These are phyloP conservation scores for Adelognathus sp. DNA, from an alignment of 2,888 invertebrate species.

Conservation along the genomic window DNA sequence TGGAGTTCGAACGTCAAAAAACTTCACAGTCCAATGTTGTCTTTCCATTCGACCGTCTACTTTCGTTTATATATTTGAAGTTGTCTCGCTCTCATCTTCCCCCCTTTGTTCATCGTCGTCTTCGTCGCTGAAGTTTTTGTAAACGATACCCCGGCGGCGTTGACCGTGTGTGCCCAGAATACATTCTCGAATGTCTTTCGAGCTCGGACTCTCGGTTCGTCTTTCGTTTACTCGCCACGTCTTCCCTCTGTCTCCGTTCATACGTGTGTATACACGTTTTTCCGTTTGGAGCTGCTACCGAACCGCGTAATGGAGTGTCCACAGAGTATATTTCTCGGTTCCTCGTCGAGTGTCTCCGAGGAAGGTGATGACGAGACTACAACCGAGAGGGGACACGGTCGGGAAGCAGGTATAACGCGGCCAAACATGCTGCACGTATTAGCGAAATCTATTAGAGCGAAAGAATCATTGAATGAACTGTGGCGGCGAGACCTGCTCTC, in stretches of 20 bases:
- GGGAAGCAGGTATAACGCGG: background rate
- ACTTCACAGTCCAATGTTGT: too few species aligned
- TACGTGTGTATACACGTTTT: background rate
- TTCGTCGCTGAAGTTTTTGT: conserved; percentile 65
- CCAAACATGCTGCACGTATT: background rate
- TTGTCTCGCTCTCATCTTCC: background rate
- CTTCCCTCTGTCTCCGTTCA: conserved; percentile 16
- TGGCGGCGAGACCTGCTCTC: background rate
- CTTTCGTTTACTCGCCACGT: conserved; percentile 1
- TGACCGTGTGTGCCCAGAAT: conserved; percentile 56
- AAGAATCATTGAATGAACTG: background rate
- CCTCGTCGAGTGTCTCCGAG: conserved; percentile 19
- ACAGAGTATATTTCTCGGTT: conserved; percentile 48
- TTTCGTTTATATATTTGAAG: background rate
- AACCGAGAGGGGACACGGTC: background rate
- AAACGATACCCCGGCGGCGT: conserved; percentile 64
- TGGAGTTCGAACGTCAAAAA: too few species aligned
- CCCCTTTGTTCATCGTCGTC: background rate
- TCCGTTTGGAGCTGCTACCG: conserved; percentile 60
- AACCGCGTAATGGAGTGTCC: conserved; percentile 71
- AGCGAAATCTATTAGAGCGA: conserved; percentile 6
- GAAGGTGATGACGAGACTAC: background rate
- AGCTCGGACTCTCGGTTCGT: background rate
- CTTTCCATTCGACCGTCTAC: background rate
- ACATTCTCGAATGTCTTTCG: conserved; percentile 38